A percentile compares a stretch with the other conserved stretches of the same genome.
Conservation (phyloP, 2,113 vertebrate genomes). For the Oreochromis tanganicae region DNA sequence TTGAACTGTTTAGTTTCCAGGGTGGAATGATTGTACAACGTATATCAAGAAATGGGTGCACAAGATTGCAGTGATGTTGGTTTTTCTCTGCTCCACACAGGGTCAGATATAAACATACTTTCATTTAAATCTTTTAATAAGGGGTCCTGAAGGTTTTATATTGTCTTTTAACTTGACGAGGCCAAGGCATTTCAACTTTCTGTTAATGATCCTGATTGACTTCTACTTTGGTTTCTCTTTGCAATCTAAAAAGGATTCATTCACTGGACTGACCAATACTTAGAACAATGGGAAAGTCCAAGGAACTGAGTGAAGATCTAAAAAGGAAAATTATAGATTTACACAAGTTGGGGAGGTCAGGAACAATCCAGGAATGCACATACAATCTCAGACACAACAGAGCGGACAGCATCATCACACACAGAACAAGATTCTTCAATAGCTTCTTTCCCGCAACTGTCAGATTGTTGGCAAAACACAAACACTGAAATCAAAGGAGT, state of each 20-base stretch:
- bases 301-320: background rate
- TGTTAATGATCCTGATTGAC: background rate
- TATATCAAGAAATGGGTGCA: background rate
- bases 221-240: background rate
- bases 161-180: background rate
- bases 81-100: background rate
- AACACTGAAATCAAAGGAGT: background rate
- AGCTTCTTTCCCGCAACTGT: background rate
- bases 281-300: background rate
- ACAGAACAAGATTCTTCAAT: no score
- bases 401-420: no score
- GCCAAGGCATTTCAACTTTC: background rate
- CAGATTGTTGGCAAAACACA: background rate
- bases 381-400: no score
- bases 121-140: background rate
- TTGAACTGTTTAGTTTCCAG: background rate
- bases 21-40: background rate
- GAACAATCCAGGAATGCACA: accelerated
- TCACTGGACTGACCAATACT: background rate
- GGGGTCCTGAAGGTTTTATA: background rate
- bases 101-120: background rate
- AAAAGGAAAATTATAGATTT: background rate
- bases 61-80: accelerated
- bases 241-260: background rate
- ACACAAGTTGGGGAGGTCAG: background rate